phyloP scores from a whole-genome alignment of 2,888 invertebrate species.

The Empis stercorea region DNA sequence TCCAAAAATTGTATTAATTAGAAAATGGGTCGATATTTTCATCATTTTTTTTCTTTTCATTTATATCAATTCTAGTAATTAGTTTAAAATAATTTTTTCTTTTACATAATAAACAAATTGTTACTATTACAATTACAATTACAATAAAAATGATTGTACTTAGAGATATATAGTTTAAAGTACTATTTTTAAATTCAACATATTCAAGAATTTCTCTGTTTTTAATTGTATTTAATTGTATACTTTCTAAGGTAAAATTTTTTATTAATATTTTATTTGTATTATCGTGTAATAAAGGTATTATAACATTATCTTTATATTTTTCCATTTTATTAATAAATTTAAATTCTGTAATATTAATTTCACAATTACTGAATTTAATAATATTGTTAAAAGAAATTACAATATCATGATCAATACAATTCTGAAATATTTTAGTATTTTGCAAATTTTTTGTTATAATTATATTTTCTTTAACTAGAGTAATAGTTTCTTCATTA shows the following conservation, averaged over 20 bases:
- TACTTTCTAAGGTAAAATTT: not conserved
- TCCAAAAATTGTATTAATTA: slow-evolving; percentile 2
- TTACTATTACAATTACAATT: too few relatives aligned
- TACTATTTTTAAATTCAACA: not conserved
- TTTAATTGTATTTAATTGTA: not conserved
- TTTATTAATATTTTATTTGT: not conserved
- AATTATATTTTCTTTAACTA: not conserved
- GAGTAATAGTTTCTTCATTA: too few relatives aligned
- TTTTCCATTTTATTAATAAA: not conserved
- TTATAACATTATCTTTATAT: not conserved
- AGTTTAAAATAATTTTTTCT: not conserved
- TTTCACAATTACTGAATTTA: slow-evolving; percentile 2
- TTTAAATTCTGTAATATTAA: not conserved
- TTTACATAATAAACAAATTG: too few relatives aligned
- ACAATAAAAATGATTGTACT: too few relatives aligned
- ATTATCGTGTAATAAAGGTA: not conserved
- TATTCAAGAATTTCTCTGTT: not conserved
- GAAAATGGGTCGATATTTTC: slow-evolving; percentile 1
- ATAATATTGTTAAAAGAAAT: not conserved
- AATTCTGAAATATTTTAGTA: not conserved
- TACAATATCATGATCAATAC: not conserved
- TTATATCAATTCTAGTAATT: slow-evolving; percentile 1
- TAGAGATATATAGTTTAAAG: too few relatives aligned
- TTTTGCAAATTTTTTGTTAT: not conserved
- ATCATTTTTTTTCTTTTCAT: not conserved